A percentile compares a stretch with the other conserved stretches of the same genome.
Conservation (phyloP, 92 coral and sea anemone genomes). For the Phenganax subtilis region DNA sequence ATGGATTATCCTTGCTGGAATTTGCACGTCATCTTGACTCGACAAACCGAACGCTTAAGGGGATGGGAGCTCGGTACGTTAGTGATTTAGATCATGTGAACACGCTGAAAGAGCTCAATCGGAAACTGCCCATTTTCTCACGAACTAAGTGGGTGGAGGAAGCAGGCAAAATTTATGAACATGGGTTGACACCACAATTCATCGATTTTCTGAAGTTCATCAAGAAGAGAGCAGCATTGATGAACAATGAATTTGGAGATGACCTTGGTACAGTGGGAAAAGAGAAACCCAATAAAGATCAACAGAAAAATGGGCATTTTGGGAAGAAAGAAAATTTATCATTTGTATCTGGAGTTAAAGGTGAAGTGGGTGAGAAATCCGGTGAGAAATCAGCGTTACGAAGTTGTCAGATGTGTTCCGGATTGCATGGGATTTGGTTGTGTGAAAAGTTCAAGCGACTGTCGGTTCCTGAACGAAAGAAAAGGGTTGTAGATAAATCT, state of each 20-base stretch:
- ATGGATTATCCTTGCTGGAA: constrained; percentile 49
- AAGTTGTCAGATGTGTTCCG: constrained; percentile 42
- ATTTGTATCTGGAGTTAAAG: not conserved
- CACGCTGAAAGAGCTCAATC: constrained; percentile 49
- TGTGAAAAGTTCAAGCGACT: constrained; percentile 53
- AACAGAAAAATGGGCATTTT: constrained; percentile 57
- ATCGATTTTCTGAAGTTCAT: constrained; percentile 32
- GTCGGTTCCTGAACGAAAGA: constrained; percentile 34
- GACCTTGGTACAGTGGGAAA: constrained; percentile 37
- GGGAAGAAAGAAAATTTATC: constrained; percentile 40
- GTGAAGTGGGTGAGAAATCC: not conserved
- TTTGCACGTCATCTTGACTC: constrained; percentile 49
- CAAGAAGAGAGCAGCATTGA: constrained; percentile 53
- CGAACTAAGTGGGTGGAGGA: constrained; percentile 58
- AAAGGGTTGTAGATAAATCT: constrained; percentile 36
- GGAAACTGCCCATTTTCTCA: constrained; percentile 54
- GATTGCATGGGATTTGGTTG: constrained; percentile 53
- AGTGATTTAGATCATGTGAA: constrained; percentile 53
- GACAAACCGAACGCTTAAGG: constrained; percentile 55
- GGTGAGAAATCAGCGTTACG: not conserved
- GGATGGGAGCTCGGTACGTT: constrained; percentile 57
- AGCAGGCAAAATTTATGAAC: constrained; percentile 52
- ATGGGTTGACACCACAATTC: constrained; percentile 23
- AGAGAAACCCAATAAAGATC: constrained; percentile 43
- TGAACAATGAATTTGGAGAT: constrained; percentile 66